Evolutionary conservation across 2,113 vertebrate genomes (phyloP), one percentile per base, ranked within the genome.

Genomic region (Lanius collurio): DNA sequence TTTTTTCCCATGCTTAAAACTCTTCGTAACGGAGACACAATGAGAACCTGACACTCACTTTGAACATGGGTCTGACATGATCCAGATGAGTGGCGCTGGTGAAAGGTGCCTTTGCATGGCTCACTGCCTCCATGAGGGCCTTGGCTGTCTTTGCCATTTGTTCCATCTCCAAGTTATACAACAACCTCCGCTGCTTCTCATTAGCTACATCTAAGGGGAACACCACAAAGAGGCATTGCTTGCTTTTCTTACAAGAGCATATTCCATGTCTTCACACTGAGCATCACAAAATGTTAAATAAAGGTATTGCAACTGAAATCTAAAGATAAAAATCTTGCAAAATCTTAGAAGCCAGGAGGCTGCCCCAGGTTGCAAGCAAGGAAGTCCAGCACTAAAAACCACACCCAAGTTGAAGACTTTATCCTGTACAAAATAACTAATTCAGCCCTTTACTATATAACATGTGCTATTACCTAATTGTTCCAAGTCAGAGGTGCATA

Each of bases 111-210:
- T 99, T 99, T 30, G 99, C 99, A 1, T 99, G 99, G 97, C 99
- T 99, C 59, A 99, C 99, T 0, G 99, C 99, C 95, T 99, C 99
- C 99, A 99, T 99, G 52, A 99, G 98, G 27, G 99, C 99, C 94
- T 99, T 99, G 33, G 99, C 99, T 2, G 99, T 99, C 97, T 99
- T 99, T 2, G 99, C 99, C 99, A 99, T 99, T 92, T 99, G 99
- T 57, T 99, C 99, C 99, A 99, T 99, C 96, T 99, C 99, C 98
- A 99, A 30, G 94, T 99, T 99, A 94, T 99, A 99, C 37, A 99
- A 97, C 63, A 99, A 97, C 46, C 99, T 98, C 31, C 99, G 96
- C 97, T 99, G 99, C 97, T 99, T 99, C 97, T 99, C 99, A 41
- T 95, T 99, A 82, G 99, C 98, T 55, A 99, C 99, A 86, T 76